phyloP scores from a whole-genome alignment of 2,797 vertebrate genomes.

The Hybognathus amarus region DNA sequence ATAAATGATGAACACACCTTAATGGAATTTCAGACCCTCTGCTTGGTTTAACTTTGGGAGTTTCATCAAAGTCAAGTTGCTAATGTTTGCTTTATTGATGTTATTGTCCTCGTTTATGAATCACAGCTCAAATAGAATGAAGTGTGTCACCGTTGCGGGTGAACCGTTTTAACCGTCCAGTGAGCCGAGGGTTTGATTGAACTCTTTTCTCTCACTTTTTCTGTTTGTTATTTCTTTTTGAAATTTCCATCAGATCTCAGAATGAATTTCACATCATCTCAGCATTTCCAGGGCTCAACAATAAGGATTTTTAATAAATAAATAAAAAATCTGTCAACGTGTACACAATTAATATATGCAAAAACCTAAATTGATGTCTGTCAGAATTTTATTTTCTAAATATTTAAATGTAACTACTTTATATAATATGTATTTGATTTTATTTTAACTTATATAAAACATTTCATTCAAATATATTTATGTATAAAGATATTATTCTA shows the following conservation, averaged over 20 bases:
- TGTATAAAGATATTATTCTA: background rate
- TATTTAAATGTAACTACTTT: background rate
- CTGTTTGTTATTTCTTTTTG: slow-evolving; percentile 7
- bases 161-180: slow-evolving; percentile 14
- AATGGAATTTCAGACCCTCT: background rate
- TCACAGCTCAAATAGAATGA: background rate
- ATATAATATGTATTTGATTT: background rate
- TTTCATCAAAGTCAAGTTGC: background rate
- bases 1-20: background rate
- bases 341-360: background rate
- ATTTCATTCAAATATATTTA: no score
- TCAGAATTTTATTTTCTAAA: background rate
- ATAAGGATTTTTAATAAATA: background rate
- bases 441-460: no score
- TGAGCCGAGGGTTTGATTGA: slow-evolving; percentile 9
- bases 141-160: background rate
- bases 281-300: slow-evolving; percentile 55
- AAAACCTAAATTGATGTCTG: background rate
- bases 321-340: background rate
- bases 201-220: slow-evolving; percentile 33
- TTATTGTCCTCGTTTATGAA: slow-evolving; percentile 15
- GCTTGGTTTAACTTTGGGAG: background rate
- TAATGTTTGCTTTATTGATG: background rate
- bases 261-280: slow-evolving; percentile 57
- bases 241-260: slow-evolving; percentile 35